Evolutionary conservation across 2,113 vertebrate species (phyloP).

Genomic region (Dolichotis patagonum): DNA sequence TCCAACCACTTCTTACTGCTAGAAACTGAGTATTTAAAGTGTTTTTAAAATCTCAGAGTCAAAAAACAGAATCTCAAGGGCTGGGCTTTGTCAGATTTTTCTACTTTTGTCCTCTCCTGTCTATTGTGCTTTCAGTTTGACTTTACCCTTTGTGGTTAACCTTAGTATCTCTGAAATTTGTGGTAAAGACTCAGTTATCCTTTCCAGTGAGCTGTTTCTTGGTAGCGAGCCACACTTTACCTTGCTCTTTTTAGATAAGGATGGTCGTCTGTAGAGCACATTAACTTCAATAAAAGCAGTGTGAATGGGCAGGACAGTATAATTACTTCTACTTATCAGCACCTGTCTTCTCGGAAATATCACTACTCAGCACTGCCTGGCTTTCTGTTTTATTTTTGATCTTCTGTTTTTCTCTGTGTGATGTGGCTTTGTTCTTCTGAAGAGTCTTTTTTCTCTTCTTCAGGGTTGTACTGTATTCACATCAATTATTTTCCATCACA

Average conservation of each 20-base stretch:
- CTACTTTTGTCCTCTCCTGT: not conserved
- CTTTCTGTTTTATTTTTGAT: conserved; percentile 7
- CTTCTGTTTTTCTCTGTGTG: not conserved
- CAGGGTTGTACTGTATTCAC: not conserved
- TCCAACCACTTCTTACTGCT: not conserved
- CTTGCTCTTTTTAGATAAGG: not conserved
- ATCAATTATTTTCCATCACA: not conserved
- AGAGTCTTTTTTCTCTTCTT: not conserved
- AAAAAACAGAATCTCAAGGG: not conserved
- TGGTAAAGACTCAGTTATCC: not conserved
- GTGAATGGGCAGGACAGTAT: not conserved
- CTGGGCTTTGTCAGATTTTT: not conserved
- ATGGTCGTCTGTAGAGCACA: not conserved
- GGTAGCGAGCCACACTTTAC: not conserved
- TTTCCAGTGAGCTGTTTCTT: not conserved
- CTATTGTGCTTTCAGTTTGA: not conserved
- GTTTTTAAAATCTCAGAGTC: not conserved
- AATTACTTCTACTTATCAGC: not conserved
- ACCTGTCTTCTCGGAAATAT: not conserved
- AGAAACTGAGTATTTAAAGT: not conserved
- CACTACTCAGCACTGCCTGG: not conserved
- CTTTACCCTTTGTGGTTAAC: not conserved
- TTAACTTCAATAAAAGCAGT: not conserved
- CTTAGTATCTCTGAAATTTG: not conserved
- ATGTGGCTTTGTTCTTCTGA: not conserved